Evolutionary conservation across 2,113 vertebrate genomes (phyloP).

Genomic region (Tupaia tana): DNA sequence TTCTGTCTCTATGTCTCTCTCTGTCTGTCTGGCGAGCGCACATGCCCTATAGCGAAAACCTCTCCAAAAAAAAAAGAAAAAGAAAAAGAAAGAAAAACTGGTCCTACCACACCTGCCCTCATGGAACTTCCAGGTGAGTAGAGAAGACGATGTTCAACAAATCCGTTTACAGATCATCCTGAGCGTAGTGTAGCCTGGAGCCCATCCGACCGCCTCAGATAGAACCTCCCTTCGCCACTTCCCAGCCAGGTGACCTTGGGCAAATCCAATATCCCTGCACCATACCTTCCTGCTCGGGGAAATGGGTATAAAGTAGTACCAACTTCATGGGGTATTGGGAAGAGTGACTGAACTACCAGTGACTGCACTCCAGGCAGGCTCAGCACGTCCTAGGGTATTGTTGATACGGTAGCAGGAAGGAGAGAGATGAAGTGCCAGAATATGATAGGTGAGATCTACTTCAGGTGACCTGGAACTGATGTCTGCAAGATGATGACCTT

Average conservation of each 20-base stretch:
- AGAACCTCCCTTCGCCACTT: not conserved
- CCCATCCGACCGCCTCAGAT: not conserved
- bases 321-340: not conserved
- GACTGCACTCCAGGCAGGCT: not conserved
- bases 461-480: not conserved
- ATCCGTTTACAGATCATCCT: not conserved
- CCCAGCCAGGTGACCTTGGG: not conserved
- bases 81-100: not conserved
- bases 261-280: not conserved
- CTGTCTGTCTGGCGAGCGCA: no score
- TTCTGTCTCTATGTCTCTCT: no score
- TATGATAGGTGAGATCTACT: not conserved
- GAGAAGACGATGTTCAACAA: not conserved
- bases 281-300: slow-evolving; percentile 1
- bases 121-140: not conserved
- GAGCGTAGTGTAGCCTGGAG: not conserved
- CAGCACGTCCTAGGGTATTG: not conserved
- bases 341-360: not conserved
- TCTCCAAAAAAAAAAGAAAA: no score
- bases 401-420: not conserved
- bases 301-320: not conserved
- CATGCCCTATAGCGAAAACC: no score
- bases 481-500: not conserved
- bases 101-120: not conserved
- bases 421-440: not conserved